Conservation (phyloP, 2,888 invertebrate species). For the Conus canariensis region DNA sequence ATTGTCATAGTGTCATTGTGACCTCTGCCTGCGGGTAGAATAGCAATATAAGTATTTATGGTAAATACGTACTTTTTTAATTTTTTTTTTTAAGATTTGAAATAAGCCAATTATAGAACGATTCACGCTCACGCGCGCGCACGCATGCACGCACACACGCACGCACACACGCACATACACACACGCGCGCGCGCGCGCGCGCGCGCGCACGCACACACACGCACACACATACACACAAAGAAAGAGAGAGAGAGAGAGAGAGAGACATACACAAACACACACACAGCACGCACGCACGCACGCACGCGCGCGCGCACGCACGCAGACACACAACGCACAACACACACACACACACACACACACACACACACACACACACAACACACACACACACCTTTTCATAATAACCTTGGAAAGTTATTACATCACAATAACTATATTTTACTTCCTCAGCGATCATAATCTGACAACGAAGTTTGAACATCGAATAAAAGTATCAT, state of each 20-base stretch:
- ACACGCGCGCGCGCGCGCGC: too few species aligned
- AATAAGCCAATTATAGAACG: not conserved
- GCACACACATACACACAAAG: not conserved
- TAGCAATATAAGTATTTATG: not conserved
- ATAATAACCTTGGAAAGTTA: not conserved
- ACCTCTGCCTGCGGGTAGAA: too few species aligned
- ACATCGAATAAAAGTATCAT: too few species aligned
- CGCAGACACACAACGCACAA: not conserved
- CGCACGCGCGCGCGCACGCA: not conserved
- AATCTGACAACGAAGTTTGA: not conserved
- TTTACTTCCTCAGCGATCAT: not conserved
- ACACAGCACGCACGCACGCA: not conserved
- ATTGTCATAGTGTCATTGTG: too few species aligned
- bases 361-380: not conserved
- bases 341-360: conserved; percentile 24
- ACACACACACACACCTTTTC: not conserved
- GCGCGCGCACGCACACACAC: not conserved
- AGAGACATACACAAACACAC: not conserved
- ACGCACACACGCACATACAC: not conserved
- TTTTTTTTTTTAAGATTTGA: not conserved
- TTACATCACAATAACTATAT: too few species aligned
- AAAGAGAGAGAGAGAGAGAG: not conserved
- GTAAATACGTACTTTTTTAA: not conserved
- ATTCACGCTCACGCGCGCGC: not conserved
- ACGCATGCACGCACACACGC: not conserved